Evolutionary conservation across 2,888 invertebrate genomes (phyloP), one percentile per base, ranked within the genome.

Genomic region (Pseudanteris insignis): DNA sequence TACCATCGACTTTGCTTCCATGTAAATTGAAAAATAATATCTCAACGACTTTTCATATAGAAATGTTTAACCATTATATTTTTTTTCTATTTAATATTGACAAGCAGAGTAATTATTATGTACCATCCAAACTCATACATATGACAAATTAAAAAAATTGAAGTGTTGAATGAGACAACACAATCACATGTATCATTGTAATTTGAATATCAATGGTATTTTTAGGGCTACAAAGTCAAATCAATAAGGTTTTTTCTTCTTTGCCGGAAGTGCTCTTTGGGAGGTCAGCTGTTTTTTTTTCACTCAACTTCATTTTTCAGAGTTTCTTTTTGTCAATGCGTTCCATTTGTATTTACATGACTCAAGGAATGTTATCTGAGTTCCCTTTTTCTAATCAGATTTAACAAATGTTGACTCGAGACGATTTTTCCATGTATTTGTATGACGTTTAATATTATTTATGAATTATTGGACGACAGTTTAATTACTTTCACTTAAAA

Each of bases 271-370:
- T 47, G 47, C 60, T 53, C 43, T 6, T 10, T 48, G 32, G 37
- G 47, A 50, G 60, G 60, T 61, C 48, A 61, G 51, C 64, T 50
- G 30, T 64, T 58, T 54, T 40, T 24, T 37, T 29, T 50, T 24
- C 32, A 43, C 54, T 24, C 32, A 43, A 55, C 48, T 58, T 48
- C 28, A 13, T 46, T 33, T 32, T 50, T 26, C 28, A 50, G 33
- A 40, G 40, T 33, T 26, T 40, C 41, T 40, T 41, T 41, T 51
- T 51, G 51, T 51, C 33, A 34, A 21, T 18, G 26, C 41, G 30
- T 33, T 50, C 33, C 33, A 28, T 28, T 40, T 18, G 25, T 10
- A 50, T 50, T 50, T 48, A 38, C 38, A 32, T 18, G 32, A 15
- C 14, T 6, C 26, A 4, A 40, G 33, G 50, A 40, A 50, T 50